These are phyloP conservation scores for Acipenser transmontanus DNA, from an alignment of 2,797 vertebrate species.

Conservation along the genomic window DNA sequence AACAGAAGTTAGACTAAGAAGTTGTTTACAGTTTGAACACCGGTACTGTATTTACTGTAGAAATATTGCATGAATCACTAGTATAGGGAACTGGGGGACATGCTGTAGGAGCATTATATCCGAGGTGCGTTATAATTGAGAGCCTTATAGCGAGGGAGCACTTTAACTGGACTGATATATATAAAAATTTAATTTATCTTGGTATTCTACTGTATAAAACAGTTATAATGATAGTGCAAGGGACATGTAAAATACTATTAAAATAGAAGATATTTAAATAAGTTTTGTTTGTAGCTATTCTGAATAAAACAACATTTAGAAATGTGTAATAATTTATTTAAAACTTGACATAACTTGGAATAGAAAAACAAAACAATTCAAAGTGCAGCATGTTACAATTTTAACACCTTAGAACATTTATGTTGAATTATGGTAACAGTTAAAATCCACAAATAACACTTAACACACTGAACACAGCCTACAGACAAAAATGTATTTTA, in stretches of 20 bases:
- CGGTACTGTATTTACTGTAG: no score
- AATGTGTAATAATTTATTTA: slow-evolving; percentile 20
- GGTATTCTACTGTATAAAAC: no score
- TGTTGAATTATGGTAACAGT: slow-evolving; percentile 5
- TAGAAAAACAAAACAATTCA: slow-evolving; percentile 4
- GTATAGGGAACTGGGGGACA: no score
- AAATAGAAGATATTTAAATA: not conserved
- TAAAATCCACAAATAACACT: slow-evolving; percentile 15
- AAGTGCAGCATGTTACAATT: not conserved
- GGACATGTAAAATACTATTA: not conserved
- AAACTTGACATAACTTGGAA: not conserved
- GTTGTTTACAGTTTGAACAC: no score
- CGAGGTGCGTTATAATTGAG: no score
- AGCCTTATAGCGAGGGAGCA: no score
- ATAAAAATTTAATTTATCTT: no score
- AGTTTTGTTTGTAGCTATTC: not conserved
- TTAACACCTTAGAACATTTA: not conserved
- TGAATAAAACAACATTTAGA: slow-evolving; percentile 3
- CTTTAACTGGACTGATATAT: no score
- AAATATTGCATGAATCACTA: no score
- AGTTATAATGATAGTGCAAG: no score
- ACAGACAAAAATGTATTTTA: slow-evolving; percentile 8
- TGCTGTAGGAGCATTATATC: no score
- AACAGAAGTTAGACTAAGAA: no score
- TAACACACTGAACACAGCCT: not conserved